A percentile compares a stretch with the other conserved stretches of the same genome.
These are phyloP conservation scores for Rissa tridactyla DNA, from an alignment of 2,113 vertebrate species.

Conservation along the genomic window DNA sequence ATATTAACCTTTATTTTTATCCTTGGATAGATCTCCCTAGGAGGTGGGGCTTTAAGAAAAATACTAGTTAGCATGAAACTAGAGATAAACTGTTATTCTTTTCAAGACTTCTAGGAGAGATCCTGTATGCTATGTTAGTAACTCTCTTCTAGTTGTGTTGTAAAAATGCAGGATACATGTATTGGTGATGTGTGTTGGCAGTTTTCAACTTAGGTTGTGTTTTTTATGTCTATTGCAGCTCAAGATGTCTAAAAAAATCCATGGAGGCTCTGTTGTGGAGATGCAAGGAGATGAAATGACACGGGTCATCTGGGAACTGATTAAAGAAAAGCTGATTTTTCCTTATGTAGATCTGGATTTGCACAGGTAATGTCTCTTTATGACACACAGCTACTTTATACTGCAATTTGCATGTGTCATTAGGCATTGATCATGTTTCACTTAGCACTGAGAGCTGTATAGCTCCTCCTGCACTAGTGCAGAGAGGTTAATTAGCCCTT, in stretches of 20 bases:
- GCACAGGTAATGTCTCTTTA: constrained; percentile 84
- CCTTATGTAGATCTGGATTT: constrained; percentile 93
- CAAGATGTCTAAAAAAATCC: constrained; percentile 93
- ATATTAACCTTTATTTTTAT: background rate
- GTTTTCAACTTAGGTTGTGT: background rate
- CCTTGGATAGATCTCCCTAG: background rate
- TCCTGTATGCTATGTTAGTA: background rate
- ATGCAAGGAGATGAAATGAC: constrained; percentile 99
- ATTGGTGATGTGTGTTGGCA: background rate
- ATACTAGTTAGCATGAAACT: background rate
- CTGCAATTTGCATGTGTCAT: background rate
- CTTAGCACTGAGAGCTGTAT: background rate
- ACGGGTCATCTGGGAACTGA: constrained; percentile 95
- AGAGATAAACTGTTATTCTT: background rate
- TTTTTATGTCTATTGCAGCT: constrained; percentile 16
- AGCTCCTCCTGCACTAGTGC: background rate
- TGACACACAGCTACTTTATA: background rate
- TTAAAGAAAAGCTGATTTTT: constrained; percentile 96
- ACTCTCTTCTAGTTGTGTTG: background rate
- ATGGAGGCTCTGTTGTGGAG: constrained; percentile 92
- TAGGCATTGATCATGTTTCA: background rate
- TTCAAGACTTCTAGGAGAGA: background rate
- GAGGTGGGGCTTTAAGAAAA: background rate
- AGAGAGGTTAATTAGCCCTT: background rate
- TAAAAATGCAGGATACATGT: background rate